These are phyloP conservation scores for Mirounga angustirostris DNA, from an alignment of 2,113 vertebrate species.

Conservation along the genomic window DNA sequence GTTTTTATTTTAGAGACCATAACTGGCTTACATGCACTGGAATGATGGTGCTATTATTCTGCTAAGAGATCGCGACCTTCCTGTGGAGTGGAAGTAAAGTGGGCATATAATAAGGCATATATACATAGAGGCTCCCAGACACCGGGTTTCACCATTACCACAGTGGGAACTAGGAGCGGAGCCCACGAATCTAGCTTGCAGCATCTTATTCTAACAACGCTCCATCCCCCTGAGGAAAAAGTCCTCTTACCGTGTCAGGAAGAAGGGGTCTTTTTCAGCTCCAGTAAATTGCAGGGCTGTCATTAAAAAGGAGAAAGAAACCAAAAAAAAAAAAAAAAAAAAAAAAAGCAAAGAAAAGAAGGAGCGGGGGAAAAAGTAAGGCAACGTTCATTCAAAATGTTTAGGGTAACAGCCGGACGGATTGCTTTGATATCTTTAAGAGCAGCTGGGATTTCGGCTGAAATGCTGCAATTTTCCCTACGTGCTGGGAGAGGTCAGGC, in stretches of 20 bases:
- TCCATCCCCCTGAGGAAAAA: neutral
- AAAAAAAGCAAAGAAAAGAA: neutral
- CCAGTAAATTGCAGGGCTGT: neutral
- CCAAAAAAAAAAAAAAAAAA: neutral
- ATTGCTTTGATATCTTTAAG: conserved; percentile 16
- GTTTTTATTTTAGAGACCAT: neutral
- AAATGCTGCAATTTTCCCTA: neutral
- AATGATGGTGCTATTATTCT: neutral
- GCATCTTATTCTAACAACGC: neutral
- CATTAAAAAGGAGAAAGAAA: neutral
- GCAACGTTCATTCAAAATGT: neutral
- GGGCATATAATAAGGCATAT: neutral
- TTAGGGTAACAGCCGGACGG: neutral
- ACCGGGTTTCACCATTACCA: neutral
- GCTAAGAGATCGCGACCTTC: neutral
- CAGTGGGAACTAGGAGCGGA: neutral
- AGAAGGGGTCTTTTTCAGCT: neutral
- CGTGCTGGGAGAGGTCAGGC: neutral
- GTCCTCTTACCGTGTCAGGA: neutral
- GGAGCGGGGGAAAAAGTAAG: neutral
- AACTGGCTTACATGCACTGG: neutral
- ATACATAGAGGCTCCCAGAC: neutral
- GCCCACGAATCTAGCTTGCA: neutral
- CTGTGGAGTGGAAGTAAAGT: neutral
- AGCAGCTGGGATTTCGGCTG: neutral